Evolutionary conservation across 2,113 vertebrate genomes (phyloP).

Genomic region (Panthera uncia): DNA sequence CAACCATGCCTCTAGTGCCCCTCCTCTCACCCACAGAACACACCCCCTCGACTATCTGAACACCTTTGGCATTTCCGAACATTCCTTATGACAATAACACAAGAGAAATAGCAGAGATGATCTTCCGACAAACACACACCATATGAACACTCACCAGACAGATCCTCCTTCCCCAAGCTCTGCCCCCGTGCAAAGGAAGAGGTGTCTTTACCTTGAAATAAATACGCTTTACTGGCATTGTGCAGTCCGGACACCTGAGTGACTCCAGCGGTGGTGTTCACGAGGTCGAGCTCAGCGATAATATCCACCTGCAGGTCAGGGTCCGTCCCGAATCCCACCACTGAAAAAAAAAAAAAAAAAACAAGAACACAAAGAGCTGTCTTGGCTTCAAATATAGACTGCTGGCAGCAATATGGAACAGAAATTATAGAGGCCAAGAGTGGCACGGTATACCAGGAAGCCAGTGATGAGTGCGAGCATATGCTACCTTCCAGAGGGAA

Average conservation of each 20-base stretch:
- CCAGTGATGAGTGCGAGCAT: not conserved
- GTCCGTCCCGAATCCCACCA: constrained; percentile 92
- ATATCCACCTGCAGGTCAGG: constrained; percentile 94
- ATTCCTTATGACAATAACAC: not conserved
- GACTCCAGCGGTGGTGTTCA: constrained; percentile 93
- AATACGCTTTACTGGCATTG: constrained; percentile 95
- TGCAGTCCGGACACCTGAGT: constrained; percentile 95
- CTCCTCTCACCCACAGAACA: not conserved
- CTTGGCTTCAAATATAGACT: constrained; percentile 68
- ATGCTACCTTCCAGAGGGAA: not conserved
- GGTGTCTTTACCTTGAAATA: constrained; percentile 92
- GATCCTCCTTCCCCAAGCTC: not conserved
- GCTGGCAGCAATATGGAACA: not conserved
- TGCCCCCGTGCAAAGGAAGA: not conserved
- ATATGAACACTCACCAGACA: not conserved
- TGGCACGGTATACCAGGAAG: not conserved
- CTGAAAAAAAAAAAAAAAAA: constrained; percentile 79
- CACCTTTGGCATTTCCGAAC: not conserved
- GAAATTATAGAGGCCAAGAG: not conserved
- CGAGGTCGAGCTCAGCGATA: constrained; percentile 92
- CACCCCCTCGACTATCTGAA: not conserved
- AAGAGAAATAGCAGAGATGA: not conserved
- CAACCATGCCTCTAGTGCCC: not conserved
- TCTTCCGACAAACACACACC: not conserved
- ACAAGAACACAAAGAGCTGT: constrained; percentile 29